phyloP scores from a whole-genome alignment of 1,140 invertebrate species.

The Aricia agestis region DNA sequence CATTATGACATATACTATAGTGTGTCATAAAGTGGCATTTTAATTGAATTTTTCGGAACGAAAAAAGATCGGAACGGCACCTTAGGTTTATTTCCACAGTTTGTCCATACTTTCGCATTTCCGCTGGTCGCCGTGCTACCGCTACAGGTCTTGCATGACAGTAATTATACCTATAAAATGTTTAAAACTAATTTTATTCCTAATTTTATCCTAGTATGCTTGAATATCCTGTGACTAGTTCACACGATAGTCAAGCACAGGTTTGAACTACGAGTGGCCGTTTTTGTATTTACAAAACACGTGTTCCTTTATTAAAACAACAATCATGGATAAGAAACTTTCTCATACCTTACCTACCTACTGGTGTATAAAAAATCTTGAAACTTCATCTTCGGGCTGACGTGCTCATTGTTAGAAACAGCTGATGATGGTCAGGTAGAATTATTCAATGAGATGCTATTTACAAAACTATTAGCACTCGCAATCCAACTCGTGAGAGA shows the following conservation, averaged over 20 bases:
- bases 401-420: slow-evolving; percentile 7
- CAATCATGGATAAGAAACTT: slow-evolving; percentile 12
- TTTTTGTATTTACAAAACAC: background rate
- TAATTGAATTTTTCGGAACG: too few species aligned
- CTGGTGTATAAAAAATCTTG: background rate
- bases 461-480: slow-evolving; percentile 8
- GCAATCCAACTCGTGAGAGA: slow-evolving; percentile 39
- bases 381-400: background rate
- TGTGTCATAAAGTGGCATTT: too few species aligned
- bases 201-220: background rate
- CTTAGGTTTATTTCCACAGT: too few species aligned
- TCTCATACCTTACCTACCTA: slow-evolving; percentile 6
- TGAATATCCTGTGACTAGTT: background rate
- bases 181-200: too few species aligned
- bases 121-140: too few species aligned
- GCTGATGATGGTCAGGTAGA: slow-evolving; percentile 16
- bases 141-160: too few species aligned
- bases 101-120: too few species aligned
- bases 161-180: too few species aligned
- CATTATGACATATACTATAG: too few species aligned
- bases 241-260: background rate
- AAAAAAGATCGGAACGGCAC: too few species aligned
- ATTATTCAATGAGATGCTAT: slow-evolving; percentile 17
- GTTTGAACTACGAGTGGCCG: background rate
- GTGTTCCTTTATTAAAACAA: slow-evolving; percentile 11